Evolutionary conservation across 2,888 invertebrate genomes (phyloP).

Genomic region (Andrena chrysosceles): DNA sequence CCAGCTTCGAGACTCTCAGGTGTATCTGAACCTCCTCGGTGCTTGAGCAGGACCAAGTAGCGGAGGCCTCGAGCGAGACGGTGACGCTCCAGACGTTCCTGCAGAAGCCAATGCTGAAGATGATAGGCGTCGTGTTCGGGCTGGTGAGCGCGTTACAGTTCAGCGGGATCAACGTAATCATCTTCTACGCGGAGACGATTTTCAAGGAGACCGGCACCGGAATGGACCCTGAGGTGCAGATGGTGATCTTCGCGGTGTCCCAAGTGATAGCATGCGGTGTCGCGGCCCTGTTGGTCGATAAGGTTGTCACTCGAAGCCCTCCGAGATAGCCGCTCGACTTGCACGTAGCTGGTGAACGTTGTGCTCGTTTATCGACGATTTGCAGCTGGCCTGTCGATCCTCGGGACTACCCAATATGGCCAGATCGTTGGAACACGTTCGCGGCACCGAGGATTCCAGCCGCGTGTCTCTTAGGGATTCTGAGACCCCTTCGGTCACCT

Average conservation of each 20-base stretch:
- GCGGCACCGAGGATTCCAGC: too few species aligned
- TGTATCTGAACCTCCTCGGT: neutral
- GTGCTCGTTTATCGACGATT: conserved; percentile 18
- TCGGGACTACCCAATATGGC: neutral
- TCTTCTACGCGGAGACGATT: conserved; percentile 91
- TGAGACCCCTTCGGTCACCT: too few species aligned
- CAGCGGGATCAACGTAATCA: conserved; percentile 92
- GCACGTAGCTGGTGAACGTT: neutral
- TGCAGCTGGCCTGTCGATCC: neutral
- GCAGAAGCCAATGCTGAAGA: conserved; percentile 88
- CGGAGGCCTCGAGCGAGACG: conserved; percentile 20
- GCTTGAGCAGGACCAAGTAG: conserved; percentile 46
- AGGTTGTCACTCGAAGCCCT: conserved; percentile 72
- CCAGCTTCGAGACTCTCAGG: neutral
- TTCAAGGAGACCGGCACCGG: conserved; percentile 88
- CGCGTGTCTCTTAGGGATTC: too few species aligned
- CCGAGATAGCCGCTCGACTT: neutral
- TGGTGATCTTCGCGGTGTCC: conserved; percentile 87
- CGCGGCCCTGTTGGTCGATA: conserved; percentile 92
- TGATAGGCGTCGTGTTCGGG: conserved; percentile 89
- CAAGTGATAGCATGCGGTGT: conserved; percentile 91
- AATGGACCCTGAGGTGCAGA: conserved; percentile 81
- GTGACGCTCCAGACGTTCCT: conserved; percentile 85
- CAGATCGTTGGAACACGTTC: neutral
- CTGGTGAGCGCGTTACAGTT: conserved; percentile 96